Percentiles rank a stretch among this genome's conserved stretches.
Evolutionary conservation across 1,140 invertebrate genomes (phyloP).

Genomic region (Panulirus ornatus): DNA sequence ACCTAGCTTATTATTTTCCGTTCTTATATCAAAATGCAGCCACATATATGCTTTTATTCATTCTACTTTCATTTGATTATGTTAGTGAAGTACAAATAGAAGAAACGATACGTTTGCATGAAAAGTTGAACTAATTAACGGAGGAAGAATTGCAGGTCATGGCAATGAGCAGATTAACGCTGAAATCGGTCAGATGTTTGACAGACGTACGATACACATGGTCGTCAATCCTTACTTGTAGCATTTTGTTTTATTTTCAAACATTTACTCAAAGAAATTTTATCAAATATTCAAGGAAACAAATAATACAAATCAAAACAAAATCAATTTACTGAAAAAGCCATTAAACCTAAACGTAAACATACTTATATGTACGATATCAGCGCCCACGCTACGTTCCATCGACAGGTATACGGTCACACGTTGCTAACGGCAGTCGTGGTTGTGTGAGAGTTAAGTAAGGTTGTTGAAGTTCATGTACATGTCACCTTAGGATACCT

Average conservation of each 20-base stretch:
- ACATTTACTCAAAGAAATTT: neutral
- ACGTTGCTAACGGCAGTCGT: neutral
- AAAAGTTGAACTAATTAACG: neutral
- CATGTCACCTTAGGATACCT: neutral
- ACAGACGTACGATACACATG: constrained; percentile 24
- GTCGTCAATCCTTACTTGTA: neutral
- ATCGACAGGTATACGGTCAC: neutral
- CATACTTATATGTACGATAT: neutral
- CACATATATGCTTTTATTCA: neutral
- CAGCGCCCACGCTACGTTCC: no score
- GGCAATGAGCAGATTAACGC: constrained; percentile 7
- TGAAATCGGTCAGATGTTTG: constrained; percentile 24
- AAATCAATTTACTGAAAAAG: neutral
- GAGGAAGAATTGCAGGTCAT: neutral
- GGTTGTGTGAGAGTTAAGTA: neutral
- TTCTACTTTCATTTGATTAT: neutral
- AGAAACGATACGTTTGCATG: neutral
- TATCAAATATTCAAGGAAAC: neutral
- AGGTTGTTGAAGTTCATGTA: neutral
- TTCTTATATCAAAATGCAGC: neutral
- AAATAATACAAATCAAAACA: neutral
- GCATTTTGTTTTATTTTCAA: neutral
- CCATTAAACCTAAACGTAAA: neutral
- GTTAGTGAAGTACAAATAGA: neutral
- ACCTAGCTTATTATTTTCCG: neutral